A percentile compares a stretch with the other conserved stretches of the same genome.
Conservation (phyloP, 2,113 vertebrate species). For the Morone chrysops region DNA sequence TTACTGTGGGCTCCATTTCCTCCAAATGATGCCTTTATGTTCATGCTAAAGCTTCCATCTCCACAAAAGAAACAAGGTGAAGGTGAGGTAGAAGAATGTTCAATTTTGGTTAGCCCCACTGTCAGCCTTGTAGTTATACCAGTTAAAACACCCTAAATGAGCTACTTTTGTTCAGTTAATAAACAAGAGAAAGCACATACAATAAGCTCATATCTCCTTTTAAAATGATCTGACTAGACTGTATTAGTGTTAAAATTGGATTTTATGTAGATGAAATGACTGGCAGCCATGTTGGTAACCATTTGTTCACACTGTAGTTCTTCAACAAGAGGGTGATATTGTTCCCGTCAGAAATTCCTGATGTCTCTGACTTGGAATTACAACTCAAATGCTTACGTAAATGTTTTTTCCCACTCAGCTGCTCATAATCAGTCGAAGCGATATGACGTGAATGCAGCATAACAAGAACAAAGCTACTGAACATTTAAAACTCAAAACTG, state of each 20-base stretch:
- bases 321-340: not conserved
- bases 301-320: not conserved
- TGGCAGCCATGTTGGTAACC: not conserved
- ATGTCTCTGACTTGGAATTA: not conserved
- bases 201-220: not conserved
- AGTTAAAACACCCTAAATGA: too few species aligned
- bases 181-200: not conserved
- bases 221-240: not conserved
- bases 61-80: not conserved
- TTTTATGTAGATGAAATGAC: not conserved
- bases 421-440: not conserved
- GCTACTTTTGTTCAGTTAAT: too few species aligned
- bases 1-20: slow-evolving; percentile 2
- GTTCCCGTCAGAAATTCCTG: not conserved
- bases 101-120: too few species aligned
- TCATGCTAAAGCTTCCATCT: slow-evolving; percentile 25
- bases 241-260: not conserved
- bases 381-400: not conserved
- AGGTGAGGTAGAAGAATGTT: not conserved
- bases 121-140: too few species aligned
- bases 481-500: not conserved
- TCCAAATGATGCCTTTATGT: slow-evolving; percentile 13
- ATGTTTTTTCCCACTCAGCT: not conserved
- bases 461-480: not conserved
- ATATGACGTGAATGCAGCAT: not conserved